Evolutionary conservation across 2,113 vertebrate species (phyloP), one percentile per base, ranked within the genome.

Genomic region (Syrrhaptes paradoxus): DNA sequence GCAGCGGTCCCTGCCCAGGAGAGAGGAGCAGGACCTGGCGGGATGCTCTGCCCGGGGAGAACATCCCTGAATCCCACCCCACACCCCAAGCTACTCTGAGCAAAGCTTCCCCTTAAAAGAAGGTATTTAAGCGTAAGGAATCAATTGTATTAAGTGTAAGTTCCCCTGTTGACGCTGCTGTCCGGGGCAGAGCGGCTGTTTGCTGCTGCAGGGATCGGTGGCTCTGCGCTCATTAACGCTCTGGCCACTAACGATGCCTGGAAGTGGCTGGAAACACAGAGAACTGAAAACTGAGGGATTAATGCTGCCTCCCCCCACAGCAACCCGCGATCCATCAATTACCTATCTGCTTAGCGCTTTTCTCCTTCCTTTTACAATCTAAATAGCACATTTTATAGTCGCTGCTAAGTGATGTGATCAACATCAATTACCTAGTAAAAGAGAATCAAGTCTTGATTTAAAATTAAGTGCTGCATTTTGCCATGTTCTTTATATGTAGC

Each of bases 381-480:
- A 97, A 97, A 98, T 94, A 97, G 97, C 78, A 95, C 92, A 89
- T 96, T 98, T 98, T 97, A 96, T 97, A 95, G 93, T 96, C 7
- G 13, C 95, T 93, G 95, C 97, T 98, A 98, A 98, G 96, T 96
- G 97, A 97, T 97, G 97, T 94, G 97, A 97, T 98, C 98, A 98
- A 97, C 95, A 96, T 97, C 97, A 97, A 97, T 98, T 98, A 97
- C 97, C 96, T 98, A 96, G 97, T 98, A 97, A 97, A 96, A 97
- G 95, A 97, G 95, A 97, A 97, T 96, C 94, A 97, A 98, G 96
- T 96, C 54, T 20, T 97, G 97, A 97, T 98, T 97, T 97, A 97
- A 97, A 97, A 98, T 96, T 94, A 97, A 96, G 95, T 96, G 92
- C 93, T 97, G 91, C 94, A 80, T 97, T 98, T 97, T 98, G 96